Evolutionary conservation across 1,140 invertebrate species (phyloP), one percentile per base, ranked within the genome.

Genomic region (Vanessa tameamea): DNA sequence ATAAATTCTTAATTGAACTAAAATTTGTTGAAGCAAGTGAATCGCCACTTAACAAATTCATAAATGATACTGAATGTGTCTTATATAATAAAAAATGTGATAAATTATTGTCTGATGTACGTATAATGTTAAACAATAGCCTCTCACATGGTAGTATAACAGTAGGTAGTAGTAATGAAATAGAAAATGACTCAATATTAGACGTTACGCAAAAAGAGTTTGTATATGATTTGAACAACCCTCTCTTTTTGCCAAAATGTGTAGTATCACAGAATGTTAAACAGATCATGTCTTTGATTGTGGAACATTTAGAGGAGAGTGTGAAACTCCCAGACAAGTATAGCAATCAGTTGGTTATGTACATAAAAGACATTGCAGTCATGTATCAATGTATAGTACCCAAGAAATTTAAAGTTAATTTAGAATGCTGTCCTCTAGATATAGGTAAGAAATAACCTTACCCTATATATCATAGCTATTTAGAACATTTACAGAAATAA

Each of bases 71-170:
- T 26, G 87, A 92, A 73, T 87, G 84, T 79, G 80, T 93, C 0
- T 71, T 93, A 15, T 93, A 90, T 64, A 86, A 92, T 47, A 93
- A 91, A 57, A 92, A 91, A 76, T 93, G 91, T 87, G 87, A 92
- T 75, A 93, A 90, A 63, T 69, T 93, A 26, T 76, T 93, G 7
- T 81, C 77, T 37, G 86, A 89, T 78, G 82, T 90, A 5, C 82
- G 91, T 47, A 82, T 65, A 8, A 64, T 92, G 43, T 72, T 92
- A 13, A 85, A 84, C 47, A 80, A 89, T 20, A 90, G 88, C 72
- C 71, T 93, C 4, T 88, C 88, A 15, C 79, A 85, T 78, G 85
- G 86, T 8, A 90, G 81, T 43, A 73, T 88, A 16, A 67, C 74
- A 47, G 87, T 93, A 3, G 91, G 88, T 1, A 75, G 67, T 8